Conservation (phyloP, 2,797 vertebrate species). For the Rhinogobio ventralis region DNA sequence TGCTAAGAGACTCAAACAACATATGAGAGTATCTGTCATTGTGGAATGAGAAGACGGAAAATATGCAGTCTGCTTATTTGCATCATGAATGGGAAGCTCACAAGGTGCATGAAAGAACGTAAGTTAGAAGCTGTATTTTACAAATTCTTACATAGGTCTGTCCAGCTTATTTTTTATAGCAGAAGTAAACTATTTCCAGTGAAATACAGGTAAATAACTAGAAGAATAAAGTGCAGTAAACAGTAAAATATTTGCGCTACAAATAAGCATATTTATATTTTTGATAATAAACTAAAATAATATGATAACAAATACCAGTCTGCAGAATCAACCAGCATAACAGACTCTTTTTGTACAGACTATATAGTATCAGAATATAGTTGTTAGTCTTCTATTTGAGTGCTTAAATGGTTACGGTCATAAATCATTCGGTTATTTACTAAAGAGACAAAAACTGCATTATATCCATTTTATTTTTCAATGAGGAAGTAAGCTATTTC, state of each 20-base stretch:
- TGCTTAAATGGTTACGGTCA: neutral
- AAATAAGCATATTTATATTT: neutral
- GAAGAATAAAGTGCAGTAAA: neutral
- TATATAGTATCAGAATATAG: neutral
- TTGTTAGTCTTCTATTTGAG: too few relatives aligned
- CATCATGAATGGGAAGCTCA: neutral
- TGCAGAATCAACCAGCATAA: neutral
- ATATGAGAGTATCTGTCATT: neutral
- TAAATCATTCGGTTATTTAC: too few relatives aligned
- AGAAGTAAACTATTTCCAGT: neutral
- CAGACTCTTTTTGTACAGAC: neutral
- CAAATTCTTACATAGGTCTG: neutral
- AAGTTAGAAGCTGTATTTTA: neutral
- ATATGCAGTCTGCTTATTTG: constrained; percentile 4
- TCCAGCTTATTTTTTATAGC: neutral
- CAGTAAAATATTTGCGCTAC: neutral
- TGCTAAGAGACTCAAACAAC: neutral
- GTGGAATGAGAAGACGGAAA: neutral
- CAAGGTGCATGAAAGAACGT: neutral
- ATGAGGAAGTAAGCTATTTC: too few relatives aligned
- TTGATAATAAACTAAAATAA: neutral
- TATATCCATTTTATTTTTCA: too few relatives aligned
- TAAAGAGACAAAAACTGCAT: too few relatives aligned
- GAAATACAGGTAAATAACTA: neutral
- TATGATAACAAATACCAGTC: too few relatives aligned